Percentiles rank a stretch among this genome's conserved stretches.
phyloP scores from a whole-genome alignment of 2,113 vertebrate genomes.

The Etheostoma cragini region DNA sequence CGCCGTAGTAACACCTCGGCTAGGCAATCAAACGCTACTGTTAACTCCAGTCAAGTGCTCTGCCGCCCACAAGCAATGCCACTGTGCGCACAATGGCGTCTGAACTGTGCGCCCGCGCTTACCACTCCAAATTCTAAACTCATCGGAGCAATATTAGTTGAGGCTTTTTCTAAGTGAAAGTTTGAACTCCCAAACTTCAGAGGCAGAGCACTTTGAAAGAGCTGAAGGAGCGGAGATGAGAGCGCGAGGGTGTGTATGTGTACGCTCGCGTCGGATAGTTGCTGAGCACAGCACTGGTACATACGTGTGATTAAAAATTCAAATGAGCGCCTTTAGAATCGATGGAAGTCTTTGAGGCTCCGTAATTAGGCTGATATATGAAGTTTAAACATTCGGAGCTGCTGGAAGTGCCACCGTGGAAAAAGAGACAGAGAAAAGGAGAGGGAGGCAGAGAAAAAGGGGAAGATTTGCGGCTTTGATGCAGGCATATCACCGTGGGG shows the following conservation, averaged over 20 bases:
- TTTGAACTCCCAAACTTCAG: conserved; percentile 75
- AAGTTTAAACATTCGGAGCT: conserved; percentile 85
- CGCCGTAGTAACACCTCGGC: conserved; percentile 49
- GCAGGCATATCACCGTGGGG: conserved; percentile 90
- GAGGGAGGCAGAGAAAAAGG: conserved; percentile 60
- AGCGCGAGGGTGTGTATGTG: conserved; percentile 66
- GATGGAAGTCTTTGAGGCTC: conserved; percentile 91
- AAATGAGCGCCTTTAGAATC: conserved; percentile 95
- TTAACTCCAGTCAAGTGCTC: conserved; percentile 52
- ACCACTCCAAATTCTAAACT: conserved; percentile 59
- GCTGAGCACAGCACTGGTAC: conserved; percentile 88
- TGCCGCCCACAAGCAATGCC: conserved; percentile 48
- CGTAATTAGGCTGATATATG: conserved; percentile 93
- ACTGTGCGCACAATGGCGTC: conserved; percentile 36
- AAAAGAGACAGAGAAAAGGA: conserved; percentile 66
- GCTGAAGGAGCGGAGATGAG: conserved; percentile 71
- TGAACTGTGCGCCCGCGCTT: conserved; percentile 39
- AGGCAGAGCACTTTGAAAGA: conserved; percentile 81
- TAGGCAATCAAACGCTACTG: conserved; percentile 54
- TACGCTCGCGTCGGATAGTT: conserved; percentile 62
- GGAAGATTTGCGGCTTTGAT: conserved; percentile 89
- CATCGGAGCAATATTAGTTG: conserved; percentile 49
- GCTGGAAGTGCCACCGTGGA: conserved; percentile 79
- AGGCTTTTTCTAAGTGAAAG: conserved; percentile 68
- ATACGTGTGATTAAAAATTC: conserved; percentile 96